Evolutionary conservation across 2,888 invertebrate genomes (phyloP).

Genomic region (Esperia sulphurella): DNA sequence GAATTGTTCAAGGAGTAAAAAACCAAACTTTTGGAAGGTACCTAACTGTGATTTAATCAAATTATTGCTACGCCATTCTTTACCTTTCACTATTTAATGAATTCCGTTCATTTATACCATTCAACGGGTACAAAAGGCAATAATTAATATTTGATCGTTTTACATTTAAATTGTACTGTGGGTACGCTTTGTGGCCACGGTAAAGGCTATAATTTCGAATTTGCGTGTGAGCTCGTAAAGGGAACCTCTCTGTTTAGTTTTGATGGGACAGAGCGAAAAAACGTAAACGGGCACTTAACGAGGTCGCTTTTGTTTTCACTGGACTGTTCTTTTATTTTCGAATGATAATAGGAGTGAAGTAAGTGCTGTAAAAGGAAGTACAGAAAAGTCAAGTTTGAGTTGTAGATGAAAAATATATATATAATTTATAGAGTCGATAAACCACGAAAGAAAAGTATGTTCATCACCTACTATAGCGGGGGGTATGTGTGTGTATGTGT

Average conservation of each 20-base stretch:
- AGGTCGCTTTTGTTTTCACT: conserved; percentile 23
- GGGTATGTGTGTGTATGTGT: too few relatives aligned
- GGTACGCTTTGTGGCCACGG: conserved; percentile 26
- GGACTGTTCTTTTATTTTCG: conserved; percentile 13
- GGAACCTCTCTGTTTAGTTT: conserved; percentile 26
- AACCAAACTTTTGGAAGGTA: too few relatives aligned
- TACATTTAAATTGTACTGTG: conserved; percentile 27
- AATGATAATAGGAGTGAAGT: too few relatives aligned
- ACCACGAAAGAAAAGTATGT: too few relatives aligned
- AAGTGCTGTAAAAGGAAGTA: too few relatives aligned
- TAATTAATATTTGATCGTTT: conserved; percentile 27
- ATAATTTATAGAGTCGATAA: too few relatives aligned
- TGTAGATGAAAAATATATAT: too few relatives aligned
- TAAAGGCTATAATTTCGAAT: conserved; percentile 36
- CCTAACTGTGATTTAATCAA: not conserved
- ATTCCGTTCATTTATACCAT: too few relatives aligned
- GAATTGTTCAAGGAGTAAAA: too few relatives aligned
- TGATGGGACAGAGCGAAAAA: conserved; percentile 17
- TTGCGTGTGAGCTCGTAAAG: conserved; percentile 38
- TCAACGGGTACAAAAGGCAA: conserved; percentile 17
- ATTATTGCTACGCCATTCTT: not conserved
- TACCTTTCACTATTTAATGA: too few relatives aligned
- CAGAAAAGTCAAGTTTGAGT: too few relatives aligned
- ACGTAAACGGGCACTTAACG: conserved; percentile 23
- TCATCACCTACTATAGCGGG: too few relatives aligned